phyloP scores from a whole-genome alignment of 2,888 invertebrate genomes.

The Rhagonycha lutea region DNA sequence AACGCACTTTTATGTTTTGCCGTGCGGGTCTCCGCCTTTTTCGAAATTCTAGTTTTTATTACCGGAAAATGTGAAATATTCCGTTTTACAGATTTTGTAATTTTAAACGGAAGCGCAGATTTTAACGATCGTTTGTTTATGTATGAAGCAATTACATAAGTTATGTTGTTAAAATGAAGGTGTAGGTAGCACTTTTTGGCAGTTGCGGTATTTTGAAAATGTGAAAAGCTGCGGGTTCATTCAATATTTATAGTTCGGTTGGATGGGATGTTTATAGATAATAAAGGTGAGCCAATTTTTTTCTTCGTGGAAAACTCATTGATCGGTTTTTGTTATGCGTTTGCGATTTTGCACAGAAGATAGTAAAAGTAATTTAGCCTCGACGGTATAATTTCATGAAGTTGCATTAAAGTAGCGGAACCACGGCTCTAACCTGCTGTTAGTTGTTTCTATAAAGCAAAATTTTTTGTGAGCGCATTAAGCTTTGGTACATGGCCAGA shows the following conservation, averaged over 20 bases:
- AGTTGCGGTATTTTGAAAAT: background rate
- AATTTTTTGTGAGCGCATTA: background rate
- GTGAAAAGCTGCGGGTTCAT: background rate
- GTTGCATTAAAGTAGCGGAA: background rate
- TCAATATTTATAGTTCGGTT: background rate
- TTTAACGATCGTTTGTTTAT: background rate
- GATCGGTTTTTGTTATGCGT: background rate
- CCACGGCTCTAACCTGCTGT: background rate
- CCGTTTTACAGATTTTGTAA: background rate
- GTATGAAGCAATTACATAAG: background rate
- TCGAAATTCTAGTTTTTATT: background rate
- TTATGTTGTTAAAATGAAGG: background rate
- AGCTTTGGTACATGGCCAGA: conserved; percentile 22
- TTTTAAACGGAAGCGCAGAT: background rate
- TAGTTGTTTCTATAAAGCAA: background rate
- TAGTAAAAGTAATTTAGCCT: background rate
- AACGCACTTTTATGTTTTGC: background rate
- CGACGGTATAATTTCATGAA: background rate
- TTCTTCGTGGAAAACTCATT: background rate
- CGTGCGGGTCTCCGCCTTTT: background rate
- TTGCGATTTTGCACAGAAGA: background rate
- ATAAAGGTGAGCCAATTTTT: conserved; percentile 26
- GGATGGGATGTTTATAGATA: conserved; percentile 34
- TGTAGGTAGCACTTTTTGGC: background rate
- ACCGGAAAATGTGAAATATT: background rate